Evolutionary conservation across 2,888 invertebrate genomes (phyloP), one percentile per base, ranked within the genome.

Genomic region (Leptinotarsa haldemani): DNA sequence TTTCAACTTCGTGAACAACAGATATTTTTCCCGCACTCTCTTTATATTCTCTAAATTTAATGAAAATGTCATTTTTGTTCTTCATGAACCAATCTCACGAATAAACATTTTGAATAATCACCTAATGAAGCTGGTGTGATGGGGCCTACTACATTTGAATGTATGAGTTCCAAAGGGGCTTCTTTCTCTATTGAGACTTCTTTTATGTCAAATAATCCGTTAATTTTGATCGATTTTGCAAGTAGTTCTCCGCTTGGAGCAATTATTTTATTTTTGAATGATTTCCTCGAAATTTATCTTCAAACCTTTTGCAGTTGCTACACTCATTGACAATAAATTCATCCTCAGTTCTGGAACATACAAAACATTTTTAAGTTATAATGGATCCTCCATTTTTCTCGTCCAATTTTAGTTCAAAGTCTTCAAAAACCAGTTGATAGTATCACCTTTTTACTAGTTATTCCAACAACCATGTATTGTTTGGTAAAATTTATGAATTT

Each of bases 141-240:
- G 9, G 65, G 66, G 30, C 66, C 66, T 13, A 66, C 66, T 18
- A 66, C 66, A 16, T 66, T 20, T 16, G 52, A 50, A n/a, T 66
- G 30, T 47, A 66, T 66, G 3, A 66, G 48, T 5, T 48, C 16
- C 7, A 50, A 52, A 50, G 48, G 65, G 1, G 46, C 2, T 46
- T 46, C 65, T 46, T 30, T 65, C 65, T 22, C 13, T 25, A 22
- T 22, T 56, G 2, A 22, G 4, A 22, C 4, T 25, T 66, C 63
- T 63, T 48, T 65, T 1, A 18, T 65, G 16, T 20, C 25, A 48
- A 50, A n/a, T 22, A 65, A 25, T 18, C 22, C 50, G 3, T 50
- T 15, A 65, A 9, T 15, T 65, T 50, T 48, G 7, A 9, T 15
- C 0, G 50, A 65, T 48, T 20, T 65, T 5, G 50, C 50, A 4